Percentiles rank a stretch among this genome's conserved stretches.
Conservation (phyloP, 2,797 vertebrate species). For the Phoeniculus purpureus region DNA sequence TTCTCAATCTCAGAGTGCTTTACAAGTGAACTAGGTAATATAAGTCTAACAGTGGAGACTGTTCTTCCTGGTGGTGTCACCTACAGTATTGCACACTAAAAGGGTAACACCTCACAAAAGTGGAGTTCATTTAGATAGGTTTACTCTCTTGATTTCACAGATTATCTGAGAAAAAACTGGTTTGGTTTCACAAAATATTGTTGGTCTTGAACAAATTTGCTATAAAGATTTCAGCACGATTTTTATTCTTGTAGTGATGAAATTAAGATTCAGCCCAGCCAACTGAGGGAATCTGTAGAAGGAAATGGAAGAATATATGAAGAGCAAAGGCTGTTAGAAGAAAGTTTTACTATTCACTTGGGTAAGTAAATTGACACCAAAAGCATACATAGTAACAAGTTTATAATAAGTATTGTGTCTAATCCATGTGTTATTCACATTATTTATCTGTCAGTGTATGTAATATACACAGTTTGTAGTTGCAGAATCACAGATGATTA, state of each 20-base stretch:
- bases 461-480: not conserved
- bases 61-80: not conserved
- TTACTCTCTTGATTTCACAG: not conserved
- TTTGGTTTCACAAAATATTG: not conserved
- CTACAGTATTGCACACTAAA: not conserved
- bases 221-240: not conserved
- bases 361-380: constrained; percentile 77
- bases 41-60: not conserved
- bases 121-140: not conserved
- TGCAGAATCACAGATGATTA: not conserved
- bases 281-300: constrained; percentile 85
- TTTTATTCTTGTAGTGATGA: constrained; percentile 86
- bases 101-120: not conserved
- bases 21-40: not conserved
- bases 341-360: constrained; percentile 98
- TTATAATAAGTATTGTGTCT: not conserved
- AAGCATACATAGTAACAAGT: not conserved
- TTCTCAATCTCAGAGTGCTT: not conserved
- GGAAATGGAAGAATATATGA: constrained; percentile 87
- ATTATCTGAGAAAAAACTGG: not conserved
- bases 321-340: constrained; percentile 93
- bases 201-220: not conserved
- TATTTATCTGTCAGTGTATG: not conserved
- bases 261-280: constrained; percentile 92
- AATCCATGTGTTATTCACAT: not conserved